Conservation (phyloP, 2,113 vertebrate species). For the Setophaga coronata region DNA sequence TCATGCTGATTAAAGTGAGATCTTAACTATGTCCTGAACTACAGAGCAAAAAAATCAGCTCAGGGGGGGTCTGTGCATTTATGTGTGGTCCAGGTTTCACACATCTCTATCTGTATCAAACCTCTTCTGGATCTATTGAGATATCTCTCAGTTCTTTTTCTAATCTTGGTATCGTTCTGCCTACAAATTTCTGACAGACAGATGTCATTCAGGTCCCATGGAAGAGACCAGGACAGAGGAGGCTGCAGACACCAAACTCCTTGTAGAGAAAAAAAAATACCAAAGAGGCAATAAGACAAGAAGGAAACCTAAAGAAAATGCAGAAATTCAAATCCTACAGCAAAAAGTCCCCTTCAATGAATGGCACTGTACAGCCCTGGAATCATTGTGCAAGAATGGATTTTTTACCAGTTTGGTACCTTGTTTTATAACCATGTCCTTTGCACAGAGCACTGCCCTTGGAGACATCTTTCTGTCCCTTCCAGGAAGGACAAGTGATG, state of each 20-base stretch:
- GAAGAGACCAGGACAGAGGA: neutral
- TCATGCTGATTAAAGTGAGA: neutral
- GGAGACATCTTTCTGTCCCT: neutral
- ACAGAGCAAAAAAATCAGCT: neutral
- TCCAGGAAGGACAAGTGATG: neutral
- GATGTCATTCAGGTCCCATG: neutral
- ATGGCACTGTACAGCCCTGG: neutral
- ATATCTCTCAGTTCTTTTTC: neutral
- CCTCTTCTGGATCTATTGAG: neutral
- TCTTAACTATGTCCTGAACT: neutral
- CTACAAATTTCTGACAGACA: neutral
- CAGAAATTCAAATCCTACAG: neutral
- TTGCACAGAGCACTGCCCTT: neutral
- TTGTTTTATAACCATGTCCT: neutral
- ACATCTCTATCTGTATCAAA: neutral
- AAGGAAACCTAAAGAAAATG: neutral
- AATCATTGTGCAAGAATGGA: neutral
- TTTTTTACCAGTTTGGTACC: neutral
- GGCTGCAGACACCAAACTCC: neutral
- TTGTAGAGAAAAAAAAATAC: neutral
- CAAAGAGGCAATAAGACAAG: neutral
- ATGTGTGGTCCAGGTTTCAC: neutral
- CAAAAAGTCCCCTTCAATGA: neutral
- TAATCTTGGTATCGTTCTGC: neutral
- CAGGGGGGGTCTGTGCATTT: rapidly evolving